Base-by-base conservation (phyloP, 2,113 vertebrate species). In the Dinomys branickii region DNA sequence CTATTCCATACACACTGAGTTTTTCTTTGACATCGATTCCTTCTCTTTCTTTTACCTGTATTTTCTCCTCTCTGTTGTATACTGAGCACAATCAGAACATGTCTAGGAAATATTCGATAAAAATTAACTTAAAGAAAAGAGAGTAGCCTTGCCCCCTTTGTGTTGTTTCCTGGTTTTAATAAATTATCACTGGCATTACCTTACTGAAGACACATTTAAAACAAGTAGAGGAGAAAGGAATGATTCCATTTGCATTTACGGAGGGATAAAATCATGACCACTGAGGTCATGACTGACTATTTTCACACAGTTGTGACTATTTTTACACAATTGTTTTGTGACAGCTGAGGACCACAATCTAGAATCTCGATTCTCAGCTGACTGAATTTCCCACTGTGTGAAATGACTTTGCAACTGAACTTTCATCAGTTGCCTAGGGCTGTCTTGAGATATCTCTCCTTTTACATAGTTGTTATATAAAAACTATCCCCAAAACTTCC, bases 401-500 rank as follows among this genome's bases (percentile, higher is more conserved):
- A 41, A 85, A 80, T 86, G 59, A 94, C n/a, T 85, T 65, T 94
- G 9, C 28, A 96, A 47, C 59, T 82, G 81, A 80, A 90, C 6
- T 83, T 44, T 54, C 12, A 41, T 85, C 47, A 73, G 88, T 83
- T 94, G 91, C 87, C 77, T 85, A 47, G 44, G 14, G 24, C 24
- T 82, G 85, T 38, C 47, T 35, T 82, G 73, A 22, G 78, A 88
- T 58, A 95, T 85, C 88, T 93, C 54, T 85, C n/a, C 88, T 95
- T 97, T 85, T 33, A 61, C 88, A 89, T 52, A 86, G 77, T 44
- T 89, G 38, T 84, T 96, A 92, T 59, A n/a, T 96, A 96, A 97
- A 97, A 73, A 28, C 3, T 10, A 81, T 89, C 35, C 71, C 14
- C 0, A 28, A 1, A 10, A 83, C n/a, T 83, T 89, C 56, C 61